Percentiles rank a stretch among this genome's conserved stretches.
These are phyloP conservation scores for Orussus abietinus DNA, from an alignment of 1,140 invertebrate species.

Conservation along the genomic window DNA sequence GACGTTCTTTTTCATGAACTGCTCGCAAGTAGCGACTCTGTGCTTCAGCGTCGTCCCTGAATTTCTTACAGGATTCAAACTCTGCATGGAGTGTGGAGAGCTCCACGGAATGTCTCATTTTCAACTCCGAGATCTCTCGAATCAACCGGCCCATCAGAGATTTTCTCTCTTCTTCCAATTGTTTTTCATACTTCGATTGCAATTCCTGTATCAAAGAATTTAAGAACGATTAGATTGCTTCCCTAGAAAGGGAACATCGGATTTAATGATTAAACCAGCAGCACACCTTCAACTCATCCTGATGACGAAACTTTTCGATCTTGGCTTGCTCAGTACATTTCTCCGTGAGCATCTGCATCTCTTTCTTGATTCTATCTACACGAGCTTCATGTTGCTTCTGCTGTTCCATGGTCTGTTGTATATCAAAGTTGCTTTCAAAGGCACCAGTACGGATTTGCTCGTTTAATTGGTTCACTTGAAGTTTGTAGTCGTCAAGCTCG, in stretches of 20 bases:
- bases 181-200: conserved; percentile 27
- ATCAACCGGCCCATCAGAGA: conserved; percentile 29
- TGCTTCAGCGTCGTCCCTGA: conserved; percentile 37
- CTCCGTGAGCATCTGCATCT: conserved; percentile 37
- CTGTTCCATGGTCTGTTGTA: conserved; percentile 27
- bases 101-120: conserved; percentile 42
- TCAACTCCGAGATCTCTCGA: conserved; percentile 32
- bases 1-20: conserved; percentile 24
- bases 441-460: conserved; percentile 28
- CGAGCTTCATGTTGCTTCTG: conserved; percentile 36
- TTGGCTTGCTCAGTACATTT: conserved; percentile 36
- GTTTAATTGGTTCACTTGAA: conserved; percentile 36
- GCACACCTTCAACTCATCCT: conserved; percentile 27
- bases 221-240: conserved; percentile 10
- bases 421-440: conserved; percentile 26
- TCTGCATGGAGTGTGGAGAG: conserved; percentile 43
- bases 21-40: conserved; percentile 30
- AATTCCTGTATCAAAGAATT: conserved; percentile 27
- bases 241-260: conserved; percentile 7
- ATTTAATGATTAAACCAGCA: conserved; percentile 2
- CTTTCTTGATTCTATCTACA: conserved; percentile 40
- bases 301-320: conserved; percentile 26
- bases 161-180: conserved; percentile 36
- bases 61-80: conserved; percentile 38
- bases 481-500: conserved; percentile 36